Conservation (phyloP, 2,888 invertebrate species). For the Scotopteryx bipunctaria region DNA sequence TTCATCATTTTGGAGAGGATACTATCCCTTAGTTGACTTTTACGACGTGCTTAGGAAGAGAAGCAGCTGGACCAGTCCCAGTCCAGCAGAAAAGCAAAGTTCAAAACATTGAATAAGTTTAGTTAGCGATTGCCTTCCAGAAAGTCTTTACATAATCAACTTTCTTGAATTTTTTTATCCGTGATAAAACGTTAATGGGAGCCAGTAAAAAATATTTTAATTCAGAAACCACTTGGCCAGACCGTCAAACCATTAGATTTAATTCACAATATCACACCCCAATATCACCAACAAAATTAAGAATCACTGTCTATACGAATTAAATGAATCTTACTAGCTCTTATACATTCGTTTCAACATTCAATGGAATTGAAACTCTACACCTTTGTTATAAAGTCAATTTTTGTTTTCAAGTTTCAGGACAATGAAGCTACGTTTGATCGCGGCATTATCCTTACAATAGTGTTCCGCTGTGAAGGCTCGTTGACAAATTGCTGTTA, state of each 20-base stretch:
- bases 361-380: slow-evolving; percentile 45
- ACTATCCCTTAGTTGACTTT: too few species aligned
- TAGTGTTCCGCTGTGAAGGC: slow-evolving; percentile 78
- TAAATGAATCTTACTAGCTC: slow-evolving; percentile 80
- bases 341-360: slow-evolving; percentile 49
- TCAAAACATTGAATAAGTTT: too few species aligned
- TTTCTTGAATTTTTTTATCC: too few species aligned
- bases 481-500: slow-evolving; percentile 64
- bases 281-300: slow-evolving; percentile 71
- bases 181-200: too few species aligned
- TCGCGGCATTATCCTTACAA: slow-evolving; percentile 79
- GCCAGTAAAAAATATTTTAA: slow-evolving; percentile 25
- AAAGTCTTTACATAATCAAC: too few species aligned
- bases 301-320: slow-evolving; percentile 77
- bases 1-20: too few species aligned
- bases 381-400: slow-evolving; percentile 30
- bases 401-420: slow-evolving; percentile 27
- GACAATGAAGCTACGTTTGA: slow-evolving; percentile 73
- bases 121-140: too few species aligned
- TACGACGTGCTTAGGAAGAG: too few species aligned
- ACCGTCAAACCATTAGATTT: slow-evolving; percentile 29
- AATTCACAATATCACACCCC: slow-evolving; percentile 42
- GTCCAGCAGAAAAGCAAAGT: too few species aligned
- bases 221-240: slow-evolving; percentile 39
- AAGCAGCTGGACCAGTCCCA: too few species aligned